Evolutionary conservation across 2,888 invertebrate genomes (phyloP), one percentile per base, ranked within the genome.

Genomic region (Drosophila formosana): DNA sequence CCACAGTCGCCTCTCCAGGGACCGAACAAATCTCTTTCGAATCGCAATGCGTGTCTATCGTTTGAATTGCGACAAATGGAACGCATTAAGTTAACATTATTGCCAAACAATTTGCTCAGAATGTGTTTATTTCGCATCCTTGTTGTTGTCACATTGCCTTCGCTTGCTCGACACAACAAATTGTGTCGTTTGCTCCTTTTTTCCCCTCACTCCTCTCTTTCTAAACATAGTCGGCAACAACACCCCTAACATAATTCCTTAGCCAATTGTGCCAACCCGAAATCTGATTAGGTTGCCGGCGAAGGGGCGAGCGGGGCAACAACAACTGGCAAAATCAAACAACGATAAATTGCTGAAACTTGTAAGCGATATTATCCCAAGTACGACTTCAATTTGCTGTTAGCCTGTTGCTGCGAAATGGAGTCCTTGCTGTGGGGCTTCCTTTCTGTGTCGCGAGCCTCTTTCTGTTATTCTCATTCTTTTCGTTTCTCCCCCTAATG

Each of bases 61-160:
- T 75, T 80, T 73, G 75, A 69, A 75, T 78, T 84, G 88, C 88
- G 85, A 89, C 88, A 84, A 89, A 87, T 87, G 89, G 88, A 89
- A 87, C 75, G 78, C 89, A 84, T 84, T 84, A 87, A 74, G 88
- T 81, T 82, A 84, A 84, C 84, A 89, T 84, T 87, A 84, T 84
- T 89, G 89, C 88, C 84, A 84, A 89, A 81, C 89, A 84, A 84
- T 89, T 84, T 89, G 88, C 71, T 87, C 60, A 51, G 87, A 89
- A 76, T 87, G 89, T 84, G 88, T 89, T 84, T 89, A 89, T 84
- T 89, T 84, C 56, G 61, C 66, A 50, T 75, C 60, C 45, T 61
- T 80, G 75, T 75, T 82, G 82, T 73, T 82, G 74, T 72, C 74
- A 65, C 79, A 68, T 64, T 32, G 34, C 49, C 34, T 41, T 62